Conservation (phyloP, 1,140 invertebrate species). For the Hylaeus anthracinus region DNA sequence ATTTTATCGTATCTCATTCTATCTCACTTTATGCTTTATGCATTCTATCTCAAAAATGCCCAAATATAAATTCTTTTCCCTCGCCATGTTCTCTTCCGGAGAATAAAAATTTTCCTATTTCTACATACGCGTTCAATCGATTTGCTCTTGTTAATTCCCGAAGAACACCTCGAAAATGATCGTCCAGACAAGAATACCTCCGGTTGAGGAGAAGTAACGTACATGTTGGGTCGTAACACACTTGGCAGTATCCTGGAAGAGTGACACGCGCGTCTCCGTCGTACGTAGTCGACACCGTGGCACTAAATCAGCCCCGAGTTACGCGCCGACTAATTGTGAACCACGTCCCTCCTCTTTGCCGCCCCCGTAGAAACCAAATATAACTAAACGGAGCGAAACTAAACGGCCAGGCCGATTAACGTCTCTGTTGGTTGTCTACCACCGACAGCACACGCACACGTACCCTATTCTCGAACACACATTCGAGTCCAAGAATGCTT, state of each 20-base stretch:
- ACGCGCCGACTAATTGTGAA: conserved; percentile 80
- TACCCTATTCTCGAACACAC: conserved; percentile 33
- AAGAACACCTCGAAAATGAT: neutral
- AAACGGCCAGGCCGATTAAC: conserved; percentile 77
- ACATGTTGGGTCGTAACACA: conserved; percentile 10
- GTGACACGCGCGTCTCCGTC: conserved; percentile 49
- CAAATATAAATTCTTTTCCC: too few relatives aligned
- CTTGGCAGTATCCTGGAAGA: conserved; percentile 44
- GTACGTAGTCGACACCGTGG: conserved; percentile 48
- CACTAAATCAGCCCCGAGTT: conserved; percentile 77
- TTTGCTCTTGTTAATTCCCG: neutral
- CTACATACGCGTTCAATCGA: too few relatives aligned
- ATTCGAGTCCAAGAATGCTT: neutral
- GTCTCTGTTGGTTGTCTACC: conserved; percentile 35
- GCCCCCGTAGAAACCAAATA: conserved; percentile 76
- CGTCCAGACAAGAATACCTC: neutral
- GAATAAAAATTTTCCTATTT: too few relatives aligned
- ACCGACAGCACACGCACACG: conserved; percentile 9
- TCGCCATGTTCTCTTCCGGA: too few relatives aligned
- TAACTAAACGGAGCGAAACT: conserved; percentile 77
- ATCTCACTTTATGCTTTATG: too few relatives aligned
- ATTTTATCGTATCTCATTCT: too few relatives aligned
- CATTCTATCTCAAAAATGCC: too few relatives aligned
- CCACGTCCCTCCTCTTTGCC: conserved; percentile 62
- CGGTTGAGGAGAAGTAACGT: neutral